Base-by-base conservation (phyloP, 2,113 vertebrate genomes). In the Eubucco bourcierii region DNA sequence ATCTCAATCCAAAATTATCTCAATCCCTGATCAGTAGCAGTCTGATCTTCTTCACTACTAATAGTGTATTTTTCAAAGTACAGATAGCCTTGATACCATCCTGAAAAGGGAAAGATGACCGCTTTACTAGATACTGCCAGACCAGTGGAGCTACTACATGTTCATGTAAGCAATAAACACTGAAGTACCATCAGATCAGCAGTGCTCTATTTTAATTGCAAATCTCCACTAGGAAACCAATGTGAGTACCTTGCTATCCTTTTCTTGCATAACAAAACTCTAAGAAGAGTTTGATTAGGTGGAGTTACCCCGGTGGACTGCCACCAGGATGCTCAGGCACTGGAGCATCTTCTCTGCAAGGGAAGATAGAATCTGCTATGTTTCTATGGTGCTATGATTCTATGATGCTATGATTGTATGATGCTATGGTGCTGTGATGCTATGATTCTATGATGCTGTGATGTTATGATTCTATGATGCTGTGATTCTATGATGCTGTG, bases 91-190 rank as follows among this genome's bases (percentile, higher is more conserved):
- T 67, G 8, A 46, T 27, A 71, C 24, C 10, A 34, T 66, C 20
- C 52, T 87, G 52, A 84, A 87, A 59, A 11, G 8, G 66, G 46
- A 91, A n/a, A 47, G 3, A 13, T 63, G 16, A 47, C 3, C 6
- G 33, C 8, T 13, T 41, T n/a, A n/a, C 24, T 72, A 41, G 23
- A 50, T 24, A 29, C 3, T 63, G 15, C 21, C 53, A 61, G 55
- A 39, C 31, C 44, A 75, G 4, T 10, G 16, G 39, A 77, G 10
- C 15, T 75, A 17, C 34, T 73, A 33, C 2, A 28, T 4, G 18
- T 76, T 65, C 0, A 0, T 39, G 10, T 31, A 79, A 82, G 23
- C 50, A 67, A 37, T 1, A 19, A 84, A 89, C 14, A 72, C 8
- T 37, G 73, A 15, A 13, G 15, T 39, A 29, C 8, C 11, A 52